Evolutionary conservation across 2,888 invertebrate genomes (phyloP), one percentile per base, ranked within the genome.

Genomic region (Gryllus longicercus): DNA sequence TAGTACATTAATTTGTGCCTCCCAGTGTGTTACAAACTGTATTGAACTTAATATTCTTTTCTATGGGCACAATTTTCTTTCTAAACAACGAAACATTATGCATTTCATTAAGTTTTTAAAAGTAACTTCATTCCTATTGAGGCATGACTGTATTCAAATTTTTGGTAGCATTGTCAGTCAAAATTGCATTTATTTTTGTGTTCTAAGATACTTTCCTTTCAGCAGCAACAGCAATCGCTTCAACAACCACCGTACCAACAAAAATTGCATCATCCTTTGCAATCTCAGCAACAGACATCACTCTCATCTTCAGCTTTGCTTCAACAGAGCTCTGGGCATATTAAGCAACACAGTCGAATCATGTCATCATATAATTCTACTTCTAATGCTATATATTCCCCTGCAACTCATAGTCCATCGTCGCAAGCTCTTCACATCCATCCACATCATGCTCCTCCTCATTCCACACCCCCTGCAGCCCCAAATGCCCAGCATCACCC

Each of bases 241-340:
- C 86, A 85, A 82, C 85, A 86, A 83, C 85, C 84, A 82, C 85
- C 84, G 74, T 85, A 84, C 79, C 79, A 78, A 80, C 81, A 50
- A 78, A 51, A 81, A 82, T 80, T 79, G 8, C 63, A 63, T 14
- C 63, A 63, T 14, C 63, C 63, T 12, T 63, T n/a, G 63, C 63
- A 63, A n/a, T n/a, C 14, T 14, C 63, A 63, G n/a, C 63, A 63
- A 63, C 63, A 63, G 63, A 8, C 38, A 38, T 63, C 63, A 14
- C n/a, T 5, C n/a, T 14, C n/a, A 18, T 63, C 63, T 4, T n/a
- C 14, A n/a, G 63, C 63, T 63, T 14, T 63, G 14, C 63, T 18
- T 63, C 63, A 14, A 16, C 63, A 63, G 63, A 63, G 63, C n/a
- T 14, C n/a, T 14, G 63, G 63, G n/a, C 14, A 63, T 63, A n/a